Conservation (phyloP, 2,797 vertebrate species). For the Aphelocoma californica region DNA sequence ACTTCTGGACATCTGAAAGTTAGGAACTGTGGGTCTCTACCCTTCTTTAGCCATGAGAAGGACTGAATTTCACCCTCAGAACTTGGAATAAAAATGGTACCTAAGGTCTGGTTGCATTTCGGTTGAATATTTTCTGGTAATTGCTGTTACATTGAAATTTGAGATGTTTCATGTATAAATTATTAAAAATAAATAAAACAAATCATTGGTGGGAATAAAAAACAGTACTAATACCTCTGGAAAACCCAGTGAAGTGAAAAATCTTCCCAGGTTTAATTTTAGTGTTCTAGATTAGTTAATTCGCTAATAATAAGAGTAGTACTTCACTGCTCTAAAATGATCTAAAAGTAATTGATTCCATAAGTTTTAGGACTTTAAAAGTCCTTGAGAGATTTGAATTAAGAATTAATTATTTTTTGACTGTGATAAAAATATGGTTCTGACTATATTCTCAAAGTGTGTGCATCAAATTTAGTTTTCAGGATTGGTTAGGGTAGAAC, state of each 20-base stretch:
- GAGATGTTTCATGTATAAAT: background rate
- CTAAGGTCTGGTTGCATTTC: background rate
- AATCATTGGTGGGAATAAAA: background rate
- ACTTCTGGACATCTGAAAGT: background rate
- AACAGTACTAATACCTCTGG: background rate
- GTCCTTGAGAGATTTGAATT: background rate
- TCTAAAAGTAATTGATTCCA: background rate
- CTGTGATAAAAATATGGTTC: background rate
- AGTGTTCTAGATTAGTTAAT: background rate
- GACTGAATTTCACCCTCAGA: background rate
- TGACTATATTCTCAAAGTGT: background rate
- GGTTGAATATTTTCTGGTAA: background rate
- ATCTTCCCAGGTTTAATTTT: background rate
- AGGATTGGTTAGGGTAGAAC: background rate
- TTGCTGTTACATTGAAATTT: background rate
- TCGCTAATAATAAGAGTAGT: background rate
- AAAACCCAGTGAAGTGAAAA: background rate
- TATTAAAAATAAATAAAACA: background rate
- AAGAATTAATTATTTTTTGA: background rate
- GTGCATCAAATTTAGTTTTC: background rate
- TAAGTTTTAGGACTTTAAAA: background rate
- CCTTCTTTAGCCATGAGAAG: background rate
- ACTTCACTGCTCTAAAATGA: background rate
- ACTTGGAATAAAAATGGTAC: background rate
- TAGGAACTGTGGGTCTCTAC: background rate